A percentile compares a stretch with the other conserved stretches of the same genome.
phyloP scores from a whole-genome alignment of 2,888 invertebrate species.

The Lasioglossum leucozonium region DNA sequence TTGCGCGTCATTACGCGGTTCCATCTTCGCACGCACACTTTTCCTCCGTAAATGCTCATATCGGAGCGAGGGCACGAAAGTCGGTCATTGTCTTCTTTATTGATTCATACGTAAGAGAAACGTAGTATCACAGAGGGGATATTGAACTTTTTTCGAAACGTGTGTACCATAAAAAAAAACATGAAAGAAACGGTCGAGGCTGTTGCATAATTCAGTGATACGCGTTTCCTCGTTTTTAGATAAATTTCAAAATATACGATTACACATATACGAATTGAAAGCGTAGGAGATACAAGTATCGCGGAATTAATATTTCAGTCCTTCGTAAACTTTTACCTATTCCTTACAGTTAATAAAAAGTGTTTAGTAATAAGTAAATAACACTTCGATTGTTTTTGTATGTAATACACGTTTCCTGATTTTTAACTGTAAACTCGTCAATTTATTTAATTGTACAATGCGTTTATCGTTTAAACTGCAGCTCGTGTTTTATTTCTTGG shows the following conservation, averaged over 20 bases:
- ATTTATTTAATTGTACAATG: not conserved
- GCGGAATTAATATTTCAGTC: too few species aligned
- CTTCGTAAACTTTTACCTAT: too few species aligned
- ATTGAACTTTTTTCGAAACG: slow-evolving; percentile 40
- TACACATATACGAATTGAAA: too few species aligned
- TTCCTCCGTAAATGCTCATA: slow-evolving; percentile 46
- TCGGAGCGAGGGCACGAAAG: slow-evolving; percentile 53
- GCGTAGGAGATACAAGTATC: too few species aligned
- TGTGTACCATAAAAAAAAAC: not conserved
- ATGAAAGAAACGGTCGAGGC: not conserved
- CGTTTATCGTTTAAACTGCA: not conserved
- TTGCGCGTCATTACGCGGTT: slow-evolving; percentile 31
- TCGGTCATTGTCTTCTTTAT: slow-evolving; percentile 57
- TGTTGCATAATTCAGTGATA: not conserved
- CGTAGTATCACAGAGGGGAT: slow-evolving; percentile 23
- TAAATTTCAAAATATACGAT: not conserved
- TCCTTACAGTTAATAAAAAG: too few species aligned
- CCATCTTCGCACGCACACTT: slow-evolving; percentile 25
- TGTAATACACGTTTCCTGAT: too few species aligned
- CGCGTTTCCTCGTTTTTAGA: not conserved
- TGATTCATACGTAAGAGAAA: slow-evolving; percentile 36
- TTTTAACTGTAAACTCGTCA: too few species aligned
- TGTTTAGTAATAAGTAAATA: too few species aligned
- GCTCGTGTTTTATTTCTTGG: not conserved
- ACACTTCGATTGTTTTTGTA: too few species aligned